phyloP scores from a whole-genome alignment of 1,140 invertebrate species.

The Temnothorax longispinosus region DNA sequence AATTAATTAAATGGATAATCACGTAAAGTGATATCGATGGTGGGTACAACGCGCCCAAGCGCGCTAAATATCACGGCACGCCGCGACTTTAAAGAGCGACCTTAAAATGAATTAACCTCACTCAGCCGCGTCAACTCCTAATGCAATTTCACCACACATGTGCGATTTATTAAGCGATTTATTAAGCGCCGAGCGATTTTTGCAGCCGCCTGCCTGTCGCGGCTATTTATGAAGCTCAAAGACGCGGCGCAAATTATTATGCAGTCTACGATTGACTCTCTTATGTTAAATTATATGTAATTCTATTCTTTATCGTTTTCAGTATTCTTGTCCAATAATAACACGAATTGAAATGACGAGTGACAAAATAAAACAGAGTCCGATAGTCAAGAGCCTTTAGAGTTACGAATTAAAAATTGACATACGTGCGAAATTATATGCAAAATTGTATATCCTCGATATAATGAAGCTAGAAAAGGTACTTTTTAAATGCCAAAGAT shows the following conservation, averaged over 20 bases:
- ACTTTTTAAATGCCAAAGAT: not conserved
- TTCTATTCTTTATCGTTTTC: not conserved
- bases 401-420: not conserved
- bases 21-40: slow-evolving; percentile 17
- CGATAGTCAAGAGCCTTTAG: not conserved
- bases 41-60: not conserved
- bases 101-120: slow-evolving; percentile 75
- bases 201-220: slow-evolving; percentile 32
- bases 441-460: not conserved
- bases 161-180: slow-evolving; percentile 62
- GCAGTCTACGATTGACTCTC: slow-evolving; percentile 17
- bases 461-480: not conserved
- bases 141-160: slow-evolving; percentile 67
- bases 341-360: not conserved
- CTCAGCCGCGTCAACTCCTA: slow-evolving; percentile 67
- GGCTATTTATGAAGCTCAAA: slow-evolving; percentile 50
- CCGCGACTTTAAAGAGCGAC: slow-evolving; percentile 63
- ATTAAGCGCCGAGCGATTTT: slow-evolving; percentile 59
- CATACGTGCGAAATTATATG: not conserved
- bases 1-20: slow-evolving; percentile 53
- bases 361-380: not conserved
- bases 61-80: slow-evolving; percentile 47
- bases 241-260: slow-evolving; percentile 19
- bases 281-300: slow-evolving; percentile 8
- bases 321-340: not conserved